These are phyloP conservation scores for Sphaerophoria rueppellii DNA, from an alignment of 2,888 invertebrate species.

Conservation along the genomic window DNA sequence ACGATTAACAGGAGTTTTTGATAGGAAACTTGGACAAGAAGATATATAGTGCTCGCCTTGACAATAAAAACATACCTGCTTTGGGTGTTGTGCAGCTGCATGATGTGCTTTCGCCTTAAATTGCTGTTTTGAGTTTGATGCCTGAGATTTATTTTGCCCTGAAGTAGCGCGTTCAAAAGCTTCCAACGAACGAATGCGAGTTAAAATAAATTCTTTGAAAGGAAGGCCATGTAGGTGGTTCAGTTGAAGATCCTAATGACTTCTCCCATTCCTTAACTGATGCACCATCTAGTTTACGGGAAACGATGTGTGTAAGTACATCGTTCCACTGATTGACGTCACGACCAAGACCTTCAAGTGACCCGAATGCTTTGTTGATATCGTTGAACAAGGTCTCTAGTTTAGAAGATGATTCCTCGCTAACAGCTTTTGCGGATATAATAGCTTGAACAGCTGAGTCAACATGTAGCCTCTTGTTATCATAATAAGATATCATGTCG, in stretches of 20 bases:
- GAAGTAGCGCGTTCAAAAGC: conserved; percentile 29
- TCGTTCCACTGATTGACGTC: conserved; percentile 39
- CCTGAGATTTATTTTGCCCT: not conserved
- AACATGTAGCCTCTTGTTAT: conserved; percentile 32
- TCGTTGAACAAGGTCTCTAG: conserved; percentile 31
- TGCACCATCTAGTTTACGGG: conserved; percentile 34
- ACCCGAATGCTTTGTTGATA: conserved; percentile 28
- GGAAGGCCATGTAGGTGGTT: conserved; percentile 17
- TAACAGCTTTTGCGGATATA: conserved; percentile 30
- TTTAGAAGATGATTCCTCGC: conserved; percentile 28
- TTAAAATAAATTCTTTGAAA: conserved; percentile 21
- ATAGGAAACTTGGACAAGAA: conserved; percentile 43
- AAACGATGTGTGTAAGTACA: conserved; percentile 33
- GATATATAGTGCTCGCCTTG: conserved; percentile 37
- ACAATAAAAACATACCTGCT: conserved; percentile 21
- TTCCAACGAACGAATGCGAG: conserved; percentile 31
- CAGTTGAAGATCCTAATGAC: conserved; percentile 17
- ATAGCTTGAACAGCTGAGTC: conserved; percentile 31
- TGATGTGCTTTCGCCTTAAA: conserved; percentile 31
- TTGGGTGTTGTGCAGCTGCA: conserved; percentile 5
- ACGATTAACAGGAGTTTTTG: conserved; percentile 28
- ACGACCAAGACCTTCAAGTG: conserved; percentile 32
- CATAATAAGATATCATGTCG: conserved; percentile 41
- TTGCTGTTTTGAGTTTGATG: conserved; percentile 7
- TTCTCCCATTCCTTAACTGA: conserved; percentile 52